A percentile compares a stretch with the other conserved stretches of the same genome.
These are phyloP conservation scores for Horisme vitalbata DNA, from an alignment of 2,888 invertebrate species.

Conservation along the genomic window DNA sequence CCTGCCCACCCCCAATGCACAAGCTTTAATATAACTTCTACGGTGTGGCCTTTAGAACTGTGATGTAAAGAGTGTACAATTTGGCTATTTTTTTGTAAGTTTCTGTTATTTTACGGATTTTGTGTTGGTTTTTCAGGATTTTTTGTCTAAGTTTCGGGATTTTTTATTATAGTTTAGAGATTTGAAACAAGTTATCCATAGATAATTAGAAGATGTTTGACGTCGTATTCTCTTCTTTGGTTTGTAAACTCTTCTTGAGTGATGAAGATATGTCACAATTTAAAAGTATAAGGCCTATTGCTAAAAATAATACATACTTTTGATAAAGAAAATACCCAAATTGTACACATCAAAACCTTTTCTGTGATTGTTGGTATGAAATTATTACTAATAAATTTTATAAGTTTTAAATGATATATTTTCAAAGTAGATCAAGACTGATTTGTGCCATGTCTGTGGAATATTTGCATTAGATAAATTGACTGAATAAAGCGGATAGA, in stretches of 20 bases:
- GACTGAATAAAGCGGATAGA: too few species aligned
- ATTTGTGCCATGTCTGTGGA: constrained; percentile 39
- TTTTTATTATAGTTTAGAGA: too few species aligned
- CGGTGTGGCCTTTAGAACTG: constrained; percentile 44
- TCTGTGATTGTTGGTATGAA: constrained; percentile 20
- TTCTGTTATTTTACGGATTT: not conserved
- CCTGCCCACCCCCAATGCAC: constrained; percentile 37
- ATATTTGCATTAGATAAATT: not conserved
- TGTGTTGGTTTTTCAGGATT: too few species aligned
- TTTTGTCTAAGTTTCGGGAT: too few species aligned
- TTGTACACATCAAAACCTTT: constrained; percentile 11
- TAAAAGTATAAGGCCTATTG: too few species aligned
- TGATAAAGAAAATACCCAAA: constrained; percentile 6
- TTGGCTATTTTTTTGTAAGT: constrained; percentile 24
- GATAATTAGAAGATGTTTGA: too few species aligned
- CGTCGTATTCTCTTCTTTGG: too few species aligned
- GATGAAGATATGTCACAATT: too few species aligned
- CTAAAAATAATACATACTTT: not conserved
- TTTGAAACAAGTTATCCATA: too few species aligned
- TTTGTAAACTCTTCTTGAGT: too few species aligned
- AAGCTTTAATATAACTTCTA: constrained; percentile 45
- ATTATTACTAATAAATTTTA: constrained; percentile 14
- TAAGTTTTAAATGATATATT: constrained; percentile 14
- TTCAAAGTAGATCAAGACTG: constrained; percentile 39
- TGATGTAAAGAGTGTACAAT: constrained; percentile 36